These are phyloP conservation scores for Cybosia mesomella DNA, from an alignment of 2,888 invertebrate species.

Conservation along the genomic window DNA sequence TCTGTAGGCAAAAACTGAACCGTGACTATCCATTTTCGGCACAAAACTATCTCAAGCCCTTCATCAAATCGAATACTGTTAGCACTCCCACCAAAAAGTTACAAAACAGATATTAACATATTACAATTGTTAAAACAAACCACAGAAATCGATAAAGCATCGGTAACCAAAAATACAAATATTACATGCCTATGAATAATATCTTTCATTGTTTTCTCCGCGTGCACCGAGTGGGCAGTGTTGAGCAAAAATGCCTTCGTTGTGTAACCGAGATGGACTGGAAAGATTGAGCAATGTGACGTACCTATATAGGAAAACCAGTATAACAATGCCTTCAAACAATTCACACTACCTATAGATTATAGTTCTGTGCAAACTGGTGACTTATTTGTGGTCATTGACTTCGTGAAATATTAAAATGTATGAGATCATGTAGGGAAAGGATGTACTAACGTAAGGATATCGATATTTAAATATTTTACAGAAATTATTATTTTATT, in stretches of 20 bases:
- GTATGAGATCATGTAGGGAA: neutral
- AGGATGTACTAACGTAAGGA: slow-evolving; percentile 11
- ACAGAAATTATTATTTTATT: slow-evolving; percentile 6
- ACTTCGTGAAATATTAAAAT: slow-evolving; percentile 12
- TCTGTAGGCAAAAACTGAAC: neutral
- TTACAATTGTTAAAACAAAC: slow-evolving; percentile 48
- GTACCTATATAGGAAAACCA: slow-evolving; percentile 56
- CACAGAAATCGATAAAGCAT: slow-evolving; percentile 60
- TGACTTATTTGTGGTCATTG: slow-evolving; percentile 13
- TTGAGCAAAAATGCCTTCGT: slow-evolving; percentile 73
- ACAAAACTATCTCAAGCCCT: slow-evolving; percentile 4
- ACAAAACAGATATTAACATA: slow-evolving; percentile 32
- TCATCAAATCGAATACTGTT: slow-evolving; percentile 14
- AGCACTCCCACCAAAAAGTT: slow-evolving; percentile 19
- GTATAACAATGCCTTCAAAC: slow-evolving; percentile 45
- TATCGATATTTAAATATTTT: slow-evolving; percentile 8
- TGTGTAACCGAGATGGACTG: slow-evolving; percentile 69
- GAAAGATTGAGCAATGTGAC: slow-evolving; percentile 67
- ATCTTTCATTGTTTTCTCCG: slow-evolving; percentile 70
- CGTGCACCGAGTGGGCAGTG: slow-evolving; percentile 65
- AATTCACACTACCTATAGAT: slow-evolving; percentile 37
- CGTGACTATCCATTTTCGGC: neutral
- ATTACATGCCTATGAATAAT: slow-evolving; percentile 49
- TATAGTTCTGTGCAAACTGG: slow-evolving; percentile 53
- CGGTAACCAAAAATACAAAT: slow-evolving; percentile 75